Evolutionary conservation across 2,888 invertebrate genomes (phyloP), one percentile per base, ranked within the genome.

Genomic region (Cerastoderma edule): DNA sequence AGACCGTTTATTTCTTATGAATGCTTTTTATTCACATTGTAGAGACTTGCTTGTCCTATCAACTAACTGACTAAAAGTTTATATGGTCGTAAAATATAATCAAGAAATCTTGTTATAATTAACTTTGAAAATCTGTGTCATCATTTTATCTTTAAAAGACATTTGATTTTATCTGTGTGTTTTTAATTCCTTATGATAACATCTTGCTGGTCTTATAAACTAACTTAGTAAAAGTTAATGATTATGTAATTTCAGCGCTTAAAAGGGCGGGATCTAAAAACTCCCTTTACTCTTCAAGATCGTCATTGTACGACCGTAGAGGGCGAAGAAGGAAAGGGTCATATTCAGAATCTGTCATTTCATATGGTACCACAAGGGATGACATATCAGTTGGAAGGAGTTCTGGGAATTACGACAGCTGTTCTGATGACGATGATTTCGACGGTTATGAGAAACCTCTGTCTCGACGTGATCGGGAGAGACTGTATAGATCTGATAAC

Each of bases 211-310:
- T n/a, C n/a, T n/a, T n/a, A n/a, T n/a, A n/a, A n/a, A n/a, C n/a
- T n/a, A n/a, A n/a, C n/a, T n/a, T n/a, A n/a, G n/a, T n/a, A n/a
- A n/a, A n/a, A n/a, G n/a, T n/a, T n/a, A n/a, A n/a, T n/a, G n/a
- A n/a, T n/a, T n/a, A n/a, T n/a, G n/a, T 6, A 48, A 33, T 72
- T 81, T 22, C 83, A 90, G 90, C 87, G 33, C 83, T 90, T 3
- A 76, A 80, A 27, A 84, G 90, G 63, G 75, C 88, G 16, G 80
- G 85, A 5, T 90, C 90, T 16, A 85, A 85, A 65, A 83, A 82
- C 28, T 90, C 90, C 0, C 69, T 90, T 24, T 90, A 89, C 78
- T 85, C 90, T 13, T 90, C 90, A 19, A 78, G 90, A 46, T 86
- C 88, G 44, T 88, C 88, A 2, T 54, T 90, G 33, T 90, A 90